Evolutionary conservation across 2,113 vertebrate genomes (phyloP).

Genomic region (Spea bombifrons): DNA sequence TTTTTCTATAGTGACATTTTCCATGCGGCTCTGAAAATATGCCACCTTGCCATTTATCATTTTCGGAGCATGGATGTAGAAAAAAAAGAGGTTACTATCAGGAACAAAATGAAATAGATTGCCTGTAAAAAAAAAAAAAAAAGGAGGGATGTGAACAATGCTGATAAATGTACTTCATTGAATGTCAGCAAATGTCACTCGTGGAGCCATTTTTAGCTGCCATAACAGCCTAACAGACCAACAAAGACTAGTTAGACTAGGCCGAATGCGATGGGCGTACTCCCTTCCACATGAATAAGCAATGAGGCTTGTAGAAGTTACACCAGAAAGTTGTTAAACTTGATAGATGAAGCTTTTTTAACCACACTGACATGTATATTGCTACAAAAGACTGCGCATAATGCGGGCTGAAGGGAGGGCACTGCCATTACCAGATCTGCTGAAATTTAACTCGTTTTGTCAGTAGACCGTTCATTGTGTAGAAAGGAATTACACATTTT

Average conservation of each 20-base stretch:
- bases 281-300: conserved; percentile 95
- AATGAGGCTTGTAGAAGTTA: conserved; percentile 87
- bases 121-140: conserved; percentile 68
- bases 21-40: conserved; percentile 79
- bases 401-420: conserved; percentile 48
- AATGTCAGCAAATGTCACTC: conserved; percentile 99
- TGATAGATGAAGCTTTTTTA: conserved; percentile 75
- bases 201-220: conserved; percentile 95
- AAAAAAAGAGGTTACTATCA: conserved; percentile 77
- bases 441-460: conserved; percentile 49
- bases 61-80: conserved; percentile 84
- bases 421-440: conserved; percentile 18
- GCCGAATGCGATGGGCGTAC: conserved; percentile 80
- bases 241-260: conserved; percentile 82
- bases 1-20: conserved; percentile 93
- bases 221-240: conserved; percentile 84
- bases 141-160: conserved; percentile 80
- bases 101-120: conserved; percentile 77
- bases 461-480: conserved; percentile 20
- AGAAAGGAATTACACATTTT: conserved; percentile 13
- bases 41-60: conserved; percentile 92
- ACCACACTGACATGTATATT: conserved; percentile 47
- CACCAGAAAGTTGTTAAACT: conserved; percentile 84
- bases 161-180: conserved; percentile 97
- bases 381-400: conserved; percentile 51